Base-by-base conservation (phyloP, 2,797 vertebrate genomes). In the Trachurus trachurus region DNA sequence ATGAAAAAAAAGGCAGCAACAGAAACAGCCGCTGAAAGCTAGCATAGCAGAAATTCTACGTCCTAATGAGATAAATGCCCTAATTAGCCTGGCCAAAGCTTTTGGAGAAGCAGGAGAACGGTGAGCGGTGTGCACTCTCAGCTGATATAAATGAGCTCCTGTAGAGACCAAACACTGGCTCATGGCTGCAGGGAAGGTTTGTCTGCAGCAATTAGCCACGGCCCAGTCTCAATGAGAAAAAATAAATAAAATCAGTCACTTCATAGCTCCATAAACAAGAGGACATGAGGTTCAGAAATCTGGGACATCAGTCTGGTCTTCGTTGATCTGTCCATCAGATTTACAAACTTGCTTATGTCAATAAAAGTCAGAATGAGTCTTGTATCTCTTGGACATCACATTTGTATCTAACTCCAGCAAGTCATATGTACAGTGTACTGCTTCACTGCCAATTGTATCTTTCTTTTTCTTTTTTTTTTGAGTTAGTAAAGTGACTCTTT, bases 31-130 rank as follows among this genome's bases (percentile, higher is more conserved):
- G 22, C 76, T 72, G 68, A 83, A 62, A 58, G 76, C 66, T 60
- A 50, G 71, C 74, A 57, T 66, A 57, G 78, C 76, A 72, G 60
- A 85, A 82, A 76, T 57, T 58, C 75, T 45, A 63, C 11, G 26
- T 76, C 74, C 80, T 87, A 88, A 88, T 83, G 74, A 82, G 83
- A 88, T 85, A 82, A 82, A 85, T 78, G 81, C 73, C 72, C 66
- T 85, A 80, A 87, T 91, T 90, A 80, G 81, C 65, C 76, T 21
- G 60, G 59, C 57, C 1, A 47, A 29, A 49, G 74, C 67, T 74
- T 17, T 16, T 71, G 76, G 75, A 82, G 71, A 67, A 37, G 34
- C 34, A 37, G 69, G 66, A 65, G 63, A 47, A 66, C 10, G 19
- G 72, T 17, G 17, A 84, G 70, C 65, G 71, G 76, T 63, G 21